These are phyloP conservation scores for Aphelinus certus DNA, from an alignment of 1,140 invertebrate genomes.

Conservation along the genomic window DNA sequence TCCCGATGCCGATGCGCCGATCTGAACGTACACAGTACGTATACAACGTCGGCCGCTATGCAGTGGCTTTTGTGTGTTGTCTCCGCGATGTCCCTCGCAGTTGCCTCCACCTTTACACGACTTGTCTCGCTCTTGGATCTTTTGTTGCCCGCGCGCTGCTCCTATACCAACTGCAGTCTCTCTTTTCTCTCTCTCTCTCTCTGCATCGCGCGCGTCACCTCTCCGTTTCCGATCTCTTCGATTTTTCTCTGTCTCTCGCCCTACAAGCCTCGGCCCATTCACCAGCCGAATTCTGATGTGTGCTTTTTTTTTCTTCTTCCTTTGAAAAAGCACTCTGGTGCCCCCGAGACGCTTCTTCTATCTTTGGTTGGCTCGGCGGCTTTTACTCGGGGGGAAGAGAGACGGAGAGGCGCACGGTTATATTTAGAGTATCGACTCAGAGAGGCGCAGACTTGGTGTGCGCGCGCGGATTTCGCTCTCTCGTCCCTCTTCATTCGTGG, in stretches of 20 bases:
- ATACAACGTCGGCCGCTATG: not conserved
- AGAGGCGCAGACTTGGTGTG: not conserved
- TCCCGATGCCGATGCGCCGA: not conserved
- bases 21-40: not conserved
- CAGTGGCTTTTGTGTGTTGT: not conserved
- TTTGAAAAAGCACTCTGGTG: not conserved
- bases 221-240: conserved; percentile 24
- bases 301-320: not conserved
- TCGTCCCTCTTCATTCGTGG: conserved; percentile 20
- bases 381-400: not conserved
- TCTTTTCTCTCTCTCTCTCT: not conserved
- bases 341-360: conserved; percentile 1
- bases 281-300: not conserved
- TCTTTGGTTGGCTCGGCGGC: conserved; percentile 7
- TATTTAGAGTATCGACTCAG: conserved; percentile 32
- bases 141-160: not conserved
- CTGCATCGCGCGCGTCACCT: not conserved
- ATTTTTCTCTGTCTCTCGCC: conserved; percentile 25
- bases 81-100: not conserved
- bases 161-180: not conserved
- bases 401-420: conserved; percentile 2
- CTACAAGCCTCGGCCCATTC: conserved; percentile 20
- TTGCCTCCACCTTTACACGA: not conserved
- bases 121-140: not conserved
- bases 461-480: conserved; percentile 3